phyloP scores from a whole-genome alignment of 2,113 vertebrate species.

The Pyxicephalus adspersus region DNA sequence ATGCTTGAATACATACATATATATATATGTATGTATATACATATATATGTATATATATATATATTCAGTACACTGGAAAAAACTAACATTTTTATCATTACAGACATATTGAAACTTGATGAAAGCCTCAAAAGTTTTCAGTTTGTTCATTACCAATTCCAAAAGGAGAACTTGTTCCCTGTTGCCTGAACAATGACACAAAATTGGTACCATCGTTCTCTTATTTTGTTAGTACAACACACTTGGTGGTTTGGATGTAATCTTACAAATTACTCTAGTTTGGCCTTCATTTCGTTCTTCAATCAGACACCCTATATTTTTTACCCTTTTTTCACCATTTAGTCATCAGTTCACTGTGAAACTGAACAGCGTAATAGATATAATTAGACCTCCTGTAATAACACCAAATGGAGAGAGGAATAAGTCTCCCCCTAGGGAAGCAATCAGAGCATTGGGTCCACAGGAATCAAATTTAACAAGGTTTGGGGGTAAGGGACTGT shows the following conservation, averaged over 20 bases:
- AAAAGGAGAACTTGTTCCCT: conserved; percentile 67
- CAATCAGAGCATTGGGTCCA: conserved; percentile 73
- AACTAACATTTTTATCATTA: conserved; percentile 57
- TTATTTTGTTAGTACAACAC: conserved; percentile 69
- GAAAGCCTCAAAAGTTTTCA: conserved; percentile 64
- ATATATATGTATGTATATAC: no score
- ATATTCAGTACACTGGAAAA: no score
- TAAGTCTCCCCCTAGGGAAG: conserved; percentile 70
- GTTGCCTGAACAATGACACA: conserved; percentile 67
- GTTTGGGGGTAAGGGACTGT: conserved; percentile 77
- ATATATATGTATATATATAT: no score
- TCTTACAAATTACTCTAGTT: conserved; percentile 64
- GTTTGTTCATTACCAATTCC: conserved; percentile 63
- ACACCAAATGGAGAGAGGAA: conserved; percentile 67
- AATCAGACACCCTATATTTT: conserved; percentile 48
- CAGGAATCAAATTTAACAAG: conserved; percentile 79
- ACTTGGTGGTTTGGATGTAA: conserved; percentile 65
- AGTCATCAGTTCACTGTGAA: conserved; percentile 61
- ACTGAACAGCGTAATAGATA: conserved; percentile 73
- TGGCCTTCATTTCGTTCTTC: conserved; percentile 64
- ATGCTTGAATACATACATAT: conserved; percentile 8
- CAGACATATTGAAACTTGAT: conserved; percentile 58
- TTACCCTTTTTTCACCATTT: conserved; percentile 37
- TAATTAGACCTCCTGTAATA: conserved; percentile 76
- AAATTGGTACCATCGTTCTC: conserved; percentile 69